Evolutionary conservation across 1,140 invertebrate genomes (phyloP), one percentile per base, ranked within the genome.

Genomic region (Venustaconcha ellipsiformis): DNA sequence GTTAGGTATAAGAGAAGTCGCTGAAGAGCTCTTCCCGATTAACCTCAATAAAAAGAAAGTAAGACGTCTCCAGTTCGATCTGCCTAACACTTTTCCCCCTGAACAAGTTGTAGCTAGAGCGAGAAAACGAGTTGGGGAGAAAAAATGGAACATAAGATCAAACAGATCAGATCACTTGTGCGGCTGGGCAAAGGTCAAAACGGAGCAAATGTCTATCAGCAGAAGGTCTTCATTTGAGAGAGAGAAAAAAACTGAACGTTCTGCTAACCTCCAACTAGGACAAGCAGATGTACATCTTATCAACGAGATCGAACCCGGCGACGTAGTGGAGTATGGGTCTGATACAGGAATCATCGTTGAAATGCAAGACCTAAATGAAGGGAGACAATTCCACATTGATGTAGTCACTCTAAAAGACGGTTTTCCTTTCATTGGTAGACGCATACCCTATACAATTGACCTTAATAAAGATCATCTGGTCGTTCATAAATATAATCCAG

Each of bases 161-260:
- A 73, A 73, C 37, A 23, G 72, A n/a, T 73, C 72, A 30, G 72
- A 67, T 57, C 64, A 73, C 57, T 48, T 73, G n/a, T 73, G 72
- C n/a, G 66, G 2, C 64, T 73, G 72, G 72, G 72, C 72, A 18
- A 73, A 73, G 57, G 55, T 67, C 37, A 37, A 37, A 37, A 23
- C 37, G 56, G 17, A 8, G 37, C 17, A 14, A 17, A 13, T 55
- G 20, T 57, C n/a, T 26, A 18, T 1, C 37, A 18, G n/a, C 3
- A 48, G 8, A 55, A 60, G 15, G 72, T 67, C 18, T 23, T 59
- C 18, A 13, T 14, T 23, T 37, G 56, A 48, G 55, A 63, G 55
- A 17, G 20, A 14, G 64, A 48, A 2, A 15, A 26, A 1, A 60
- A 67, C 3, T 17, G 17, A 20, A 55, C 57, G 13, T n/a, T 14